phyloP scores from a whole-genome alignment of 1,140 invertebrate genomes.

The Drosophila rhopaloa region DNA sequence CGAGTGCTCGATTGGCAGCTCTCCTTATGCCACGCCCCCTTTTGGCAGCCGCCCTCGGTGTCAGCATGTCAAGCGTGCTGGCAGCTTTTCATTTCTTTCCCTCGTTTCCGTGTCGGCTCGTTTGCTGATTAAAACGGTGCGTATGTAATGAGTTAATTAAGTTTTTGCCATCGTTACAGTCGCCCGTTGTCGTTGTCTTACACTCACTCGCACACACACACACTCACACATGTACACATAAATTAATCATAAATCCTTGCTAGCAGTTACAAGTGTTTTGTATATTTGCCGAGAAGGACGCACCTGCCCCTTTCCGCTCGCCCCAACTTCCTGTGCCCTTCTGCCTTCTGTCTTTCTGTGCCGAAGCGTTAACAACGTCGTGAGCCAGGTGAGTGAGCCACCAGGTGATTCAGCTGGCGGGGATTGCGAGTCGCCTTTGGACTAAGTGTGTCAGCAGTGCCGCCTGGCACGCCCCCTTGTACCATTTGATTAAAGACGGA shows the following conservation, averaged over 20 bases:
- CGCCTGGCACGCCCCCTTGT: constrained; percentile 57
- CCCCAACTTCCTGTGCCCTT: constrained; percentile 1
- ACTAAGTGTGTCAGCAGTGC: constrained; percentile 74
- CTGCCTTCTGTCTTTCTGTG: constrained; percentile 1
- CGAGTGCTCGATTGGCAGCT: constrained; percentile 48
- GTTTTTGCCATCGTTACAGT: constrained; percentile 67
- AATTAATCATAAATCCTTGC: constrained; percentile 79
- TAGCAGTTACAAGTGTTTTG: constrained; percentile 74
- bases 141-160: constrained; percentile 84
- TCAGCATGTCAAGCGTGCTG: constrained; percentile 51
- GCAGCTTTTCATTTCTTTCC: constrained; percentile 48
- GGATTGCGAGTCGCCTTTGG: constrained; percentile 3
- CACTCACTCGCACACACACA: constrained; percentile 11
- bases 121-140: constrained; percentile 79
- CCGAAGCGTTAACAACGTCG: constrained; percentile 44
- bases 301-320: constrained; percentile 36
- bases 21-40: not conserved
- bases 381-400: constrained; percentile 20
- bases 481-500: constrained; percentile 73
- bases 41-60: constrained; percentile 22
- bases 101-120: constrained; percentile 59
- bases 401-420: constrained; percentile 12
- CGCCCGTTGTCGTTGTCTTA: constrained; percentile 23
- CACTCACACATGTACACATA: constrained; percentile 58
- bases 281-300: constrained; percentile 73